Base-by-base conservation (phyloP, 2,113 vertebrate species). In the Polypterus senegalus region DNA sequence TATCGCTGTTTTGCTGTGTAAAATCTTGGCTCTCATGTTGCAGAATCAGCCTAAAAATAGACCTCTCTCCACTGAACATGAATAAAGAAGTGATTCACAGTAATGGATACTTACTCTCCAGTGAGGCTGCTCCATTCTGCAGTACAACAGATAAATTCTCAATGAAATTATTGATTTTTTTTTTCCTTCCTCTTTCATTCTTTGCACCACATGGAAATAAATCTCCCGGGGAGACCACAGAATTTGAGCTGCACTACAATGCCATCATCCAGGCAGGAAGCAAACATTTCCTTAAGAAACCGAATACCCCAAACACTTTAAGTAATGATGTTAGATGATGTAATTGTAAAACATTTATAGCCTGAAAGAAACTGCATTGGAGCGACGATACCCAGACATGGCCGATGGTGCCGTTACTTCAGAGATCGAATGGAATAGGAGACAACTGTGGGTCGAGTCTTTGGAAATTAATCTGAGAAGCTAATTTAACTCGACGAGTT, bases 151-250 rank as follows among this genome's bases (percentile, higher is more conserved):
- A 73, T 71, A 80, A 76, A 53, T 75, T 83, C 76, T 85, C 77
- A 84, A 84, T 85, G 78, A 83, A 83, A 75, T 80, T 77, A 85
- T 81, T 82, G 80, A 83, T 82, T 78, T 66, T 60, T 44, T 63
- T 65, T 73, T 70, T 68, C 66, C 51, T 8, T 44, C 63, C 52
- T 27, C 27, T 27, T 27, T 27, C 27, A 27, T 27, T 27, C 27
- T 27, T 2, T 27, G 27, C 27, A 27, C 27, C 27, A 27, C 27
- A 27, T 27, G 66, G 51, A 66, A 67, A 70, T 71, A 66, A 66
- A 79, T 61, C 65, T 48, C 54, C 48, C 55, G 54, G 54, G 61
- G 8, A 7, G 43, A 45, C 27, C 56, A 9, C 56, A 58, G 56
- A 6, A 45, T 6, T 45, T 43, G 7, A 45, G 46, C 5, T 45